Conservation (phyloP, 2,113 vertebrate species). For the Sprattus sprattus region DNA sequence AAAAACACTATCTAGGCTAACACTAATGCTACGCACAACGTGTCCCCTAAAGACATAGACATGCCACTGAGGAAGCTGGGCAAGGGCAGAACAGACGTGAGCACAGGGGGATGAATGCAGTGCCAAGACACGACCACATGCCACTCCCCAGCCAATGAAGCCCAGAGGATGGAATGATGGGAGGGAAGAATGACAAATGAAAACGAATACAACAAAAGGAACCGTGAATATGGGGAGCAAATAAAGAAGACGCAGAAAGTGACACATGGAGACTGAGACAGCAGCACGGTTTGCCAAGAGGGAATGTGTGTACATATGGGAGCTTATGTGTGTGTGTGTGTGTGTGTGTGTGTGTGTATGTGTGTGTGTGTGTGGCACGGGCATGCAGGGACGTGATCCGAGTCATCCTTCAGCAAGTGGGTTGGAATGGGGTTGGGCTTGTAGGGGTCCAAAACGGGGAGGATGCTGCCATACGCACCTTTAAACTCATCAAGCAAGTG, state of each 20-base stretch:
- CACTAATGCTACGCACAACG: neutral
- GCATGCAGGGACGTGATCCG: slow-evolving; percentile 9
- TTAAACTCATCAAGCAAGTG: slow-evolving; percentile 79
- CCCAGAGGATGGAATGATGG: neutral
- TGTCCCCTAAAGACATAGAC: neutral
- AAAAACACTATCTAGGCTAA: neutral
- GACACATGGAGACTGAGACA: neutral
- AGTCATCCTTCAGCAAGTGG: slow-evolving; percentile 18
- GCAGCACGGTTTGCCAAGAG: neutral
- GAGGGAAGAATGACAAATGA: neutral
- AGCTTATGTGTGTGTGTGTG: neutral
- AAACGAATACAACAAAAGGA: neutral
- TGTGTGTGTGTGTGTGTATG: slow-evolving; percentile 31
- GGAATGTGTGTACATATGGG: neutral
- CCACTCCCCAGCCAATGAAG: neutral
- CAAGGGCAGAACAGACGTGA: neutral
- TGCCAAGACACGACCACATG: neutral
- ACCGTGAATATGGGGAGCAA: neutral
- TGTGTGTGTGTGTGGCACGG: slow-evolving; percentile 20
- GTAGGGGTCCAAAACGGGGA: slow-evolving; percentile 54
- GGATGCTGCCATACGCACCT: slow-evolving; percentile 83
- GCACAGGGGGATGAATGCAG: neutral
- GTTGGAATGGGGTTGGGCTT: slow-evolving; percentile 48
- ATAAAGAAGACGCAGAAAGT: neutral
- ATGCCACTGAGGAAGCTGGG: neutral